These are phyloP conservation scores for Phataginus tricuspis DNA, from an alignment of 2,797 vertebrate species.

Conservation along the genomic window DNA sequence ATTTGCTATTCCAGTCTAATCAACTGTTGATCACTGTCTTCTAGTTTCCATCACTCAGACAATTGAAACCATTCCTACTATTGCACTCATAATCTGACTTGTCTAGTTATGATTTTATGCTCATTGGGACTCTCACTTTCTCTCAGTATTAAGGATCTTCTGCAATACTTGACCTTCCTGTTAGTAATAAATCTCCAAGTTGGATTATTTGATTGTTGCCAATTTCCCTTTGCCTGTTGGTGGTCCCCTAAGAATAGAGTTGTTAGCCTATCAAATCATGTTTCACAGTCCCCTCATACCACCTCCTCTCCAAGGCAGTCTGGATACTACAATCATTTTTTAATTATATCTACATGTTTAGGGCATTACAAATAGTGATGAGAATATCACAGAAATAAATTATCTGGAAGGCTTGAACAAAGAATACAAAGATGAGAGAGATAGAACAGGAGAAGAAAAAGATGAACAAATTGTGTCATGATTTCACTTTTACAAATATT, in stretches of 20 bases:
- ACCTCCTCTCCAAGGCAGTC: neutral
- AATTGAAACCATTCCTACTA: neutral
- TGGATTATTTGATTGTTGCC: neutral
- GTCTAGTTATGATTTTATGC: neutral
- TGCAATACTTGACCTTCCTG: neutral
- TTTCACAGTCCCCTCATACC: neutral
- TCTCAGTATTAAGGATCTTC: neutral
- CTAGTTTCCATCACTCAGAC: neutral
- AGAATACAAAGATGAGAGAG: neutral
- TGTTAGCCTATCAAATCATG: neutral
- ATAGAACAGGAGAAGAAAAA: neutral
- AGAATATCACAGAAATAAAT: constrained; percentile 7
- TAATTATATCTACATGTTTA: neutral
- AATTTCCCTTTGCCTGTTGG: neutral
- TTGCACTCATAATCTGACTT: neutral
- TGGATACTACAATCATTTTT: neutral
- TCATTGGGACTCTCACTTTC: neutral
- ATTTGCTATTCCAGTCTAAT: neutral
- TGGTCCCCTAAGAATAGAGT: neutral
- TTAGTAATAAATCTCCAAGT: neutral
- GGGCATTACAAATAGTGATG: neutral
- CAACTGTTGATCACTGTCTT: neutral
- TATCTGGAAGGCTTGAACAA: neutral
- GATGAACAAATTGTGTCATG: neutral
- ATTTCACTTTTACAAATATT: neutral